Evolutionary conservation across 2,888 invertebrate genomes (phyloP).

Genomic region (Blastobasis adustella): DNA sequence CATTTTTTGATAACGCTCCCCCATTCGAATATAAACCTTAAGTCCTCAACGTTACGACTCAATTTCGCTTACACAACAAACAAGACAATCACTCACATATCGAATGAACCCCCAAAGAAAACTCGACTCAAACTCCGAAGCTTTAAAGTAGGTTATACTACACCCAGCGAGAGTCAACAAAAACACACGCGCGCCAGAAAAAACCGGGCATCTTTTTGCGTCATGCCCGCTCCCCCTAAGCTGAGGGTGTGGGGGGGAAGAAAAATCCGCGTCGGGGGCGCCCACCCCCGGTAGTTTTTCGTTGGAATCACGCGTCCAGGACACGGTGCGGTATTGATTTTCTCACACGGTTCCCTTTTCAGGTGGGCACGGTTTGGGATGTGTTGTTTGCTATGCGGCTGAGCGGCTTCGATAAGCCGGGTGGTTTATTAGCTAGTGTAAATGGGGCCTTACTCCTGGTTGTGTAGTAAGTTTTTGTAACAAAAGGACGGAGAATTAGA

Average conservation of each 20-base stretch:
- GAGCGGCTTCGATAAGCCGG: no score
- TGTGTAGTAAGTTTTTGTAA: no score
- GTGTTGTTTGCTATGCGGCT: conserved; percentile 6
- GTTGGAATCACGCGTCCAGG: conserved; percentile 68
- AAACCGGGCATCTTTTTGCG: conserved; percentile 69
- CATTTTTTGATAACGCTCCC: conserved; percentile 30
- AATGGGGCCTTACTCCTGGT: no score
- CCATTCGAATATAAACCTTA: conserved; percentile 24
- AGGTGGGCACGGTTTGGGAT: conserved; percentile 43
- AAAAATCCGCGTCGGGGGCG: conserved; percentile 49
- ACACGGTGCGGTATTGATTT: conserved; percentile 69
- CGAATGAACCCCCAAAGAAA: conserved; percentile 15
- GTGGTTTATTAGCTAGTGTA: no score
- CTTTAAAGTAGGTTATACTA: not conserved
- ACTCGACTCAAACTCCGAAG: conserved; percentile 8
- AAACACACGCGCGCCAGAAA: conserved; percentile 60
- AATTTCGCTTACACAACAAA: conserved; percentile 18
- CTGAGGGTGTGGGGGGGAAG: conserved; percentile 51
- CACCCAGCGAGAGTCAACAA: conserved; percentile 44
- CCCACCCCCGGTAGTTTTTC: conserved; percentile 58
- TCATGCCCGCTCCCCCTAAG: conserved; percentile 54
- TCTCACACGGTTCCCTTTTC: conserved; percentile 53
- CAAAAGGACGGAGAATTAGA: no score
- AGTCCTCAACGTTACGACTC: conserved; percentile 2
- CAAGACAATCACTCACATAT: conserved; percentile 63